phyloP scores from a whole-genome alignment of 1,140 invertebrate species.

The Acromyrmex charruanus region DNA sequence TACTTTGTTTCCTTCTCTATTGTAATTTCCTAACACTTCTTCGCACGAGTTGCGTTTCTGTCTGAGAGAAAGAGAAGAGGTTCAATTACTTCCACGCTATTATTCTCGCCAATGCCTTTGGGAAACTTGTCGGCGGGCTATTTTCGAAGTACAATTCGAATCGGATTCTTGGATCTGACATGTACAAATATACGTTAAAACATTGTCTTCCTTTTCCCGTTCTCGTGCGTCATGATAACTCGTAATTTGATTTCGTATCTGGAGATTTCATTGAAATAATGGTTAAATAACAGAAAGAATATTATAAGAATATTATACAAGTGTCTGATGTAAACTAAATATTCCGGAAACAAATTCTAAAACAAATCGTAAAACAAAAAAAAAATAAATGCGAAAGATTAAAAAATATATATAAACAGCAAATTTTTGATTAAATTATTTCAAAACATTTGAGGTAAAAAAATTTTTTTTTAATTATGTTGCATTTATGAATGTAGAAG shows the following conservation, averaged over 20 bases:
- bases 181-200: conserved; percentile 34
- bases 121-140: conserved; percentile 31
- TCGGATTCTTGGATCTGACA: conserved; percentile 5
- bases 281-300: conserved; percentile 5
- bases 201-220: not conserved
- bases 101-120: conserved; percentile 33
- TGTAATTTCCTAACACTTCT: conserved; percentile 49
- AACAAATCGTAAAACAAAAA: not conserved
- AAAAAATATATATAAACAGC: conserved; percentile 3
- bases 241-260: conserved; percentile 26
- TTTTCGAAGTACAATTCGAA: conserved; percentile 28
- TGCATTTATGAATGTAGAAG: not conserved
- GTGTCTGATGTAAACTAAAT: not conserved
- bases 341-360: not conserved
- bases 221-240: conserved; percentile 5
- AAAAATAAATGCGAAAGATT: not conserved
- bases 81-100: conserved; percentile 49
- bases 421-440: not conserved
- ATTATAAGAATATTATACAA: conserved; percentile 4
- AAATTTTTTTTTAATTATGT: not conserved
- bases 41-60: conserved; percentile 26
- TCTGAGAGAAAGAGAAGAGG: not conserved
- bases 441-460: not conserved
- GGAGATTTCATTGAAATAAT: not conserved
- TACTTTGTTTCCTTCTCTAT: conserved; percentile 7